Evolutionary conservation across 2,113 vertebrate species (phyloP), one percentile per base, ranked within the genome.

Genomic region (Hemiprocne comata): DNA sequence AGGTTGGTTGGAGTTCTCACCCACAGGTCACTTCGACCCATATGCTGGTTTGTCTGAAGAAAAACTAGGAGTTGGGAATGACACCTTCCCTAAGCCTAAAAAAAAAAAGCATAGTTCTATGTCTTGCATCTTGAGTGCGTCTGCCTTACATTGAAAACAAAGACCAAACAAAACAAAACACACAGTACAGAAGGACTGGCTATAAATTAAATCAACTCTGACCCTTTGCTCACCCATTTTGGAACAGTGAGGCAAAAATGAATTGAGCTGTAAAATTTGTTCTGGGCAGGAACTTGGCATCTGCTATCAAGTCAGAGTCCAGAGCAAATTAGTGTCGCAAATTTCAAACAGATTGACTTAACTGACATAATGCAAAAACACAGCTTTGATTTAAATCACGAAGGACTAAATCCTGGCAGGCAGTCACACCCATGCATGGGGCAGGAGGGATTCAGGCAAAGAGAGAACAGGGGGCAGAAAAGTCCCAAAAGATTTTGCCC

Each of bases 361-460:
- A 80, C 12, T 81, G 34, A 58, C 65, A 75, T 23, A 28, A 79
- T 44, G 76, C 50, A 65, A 54, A 78, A 73, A 11, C 17, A 25
- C 33, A 92, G 50, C 70, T 97, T 96, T 96, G 94, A 96, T 91
- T 96, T 94, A 92, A 97, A 97, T 93, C 42, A 81, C 17, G 78
- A 77, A 36, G 42, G 66, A 79, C 34, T 70, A 76, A 76, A 90
- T 54, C 66, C 71, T 91, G 71, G 24, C 74, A 67, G 24, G n/a
- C 29, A 72, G 54, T 75, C 40, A 69, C 17, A 82, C 17, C 28
- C 46, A 50, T 8, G 26, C 17, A 26, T 17, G 29, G 55, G 60
- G 54, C 53, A 80, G 60, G 21, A 93, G 36, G 44, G 34, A 69
- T 87, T 69, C 66, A 50, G 38, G 34, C 11, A 64, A 60, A 93